Conservation (phyloP, 2,113 vertebrate species). For the Pterocles orientalis region DNA sequence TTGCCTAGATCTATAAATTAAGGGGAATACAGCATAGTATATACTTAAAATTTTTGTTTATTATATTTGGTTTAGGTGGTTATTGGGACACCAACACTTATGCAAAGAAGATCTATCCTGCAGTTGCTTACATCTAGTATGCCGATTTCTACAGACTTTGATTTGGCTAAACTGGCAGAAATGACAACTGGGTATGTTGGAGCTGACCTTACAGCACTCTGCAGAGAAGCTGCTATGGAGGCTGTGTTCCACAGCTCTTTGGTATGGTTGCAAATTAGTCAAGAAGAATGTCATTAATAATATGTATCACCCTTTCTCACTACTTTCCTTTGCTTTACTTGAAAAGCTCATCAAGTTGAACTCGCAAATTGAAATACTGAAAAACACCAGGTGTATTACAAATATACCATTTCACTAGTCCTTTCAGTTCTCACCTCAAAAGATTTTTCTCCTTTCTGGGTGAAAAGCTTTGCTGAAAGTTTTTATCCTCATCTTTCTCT, state of each 20-base stretch:
- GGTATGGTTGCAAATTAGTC: constrained; percentile 71
- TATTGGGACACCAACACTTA: constrained; percentile 86
- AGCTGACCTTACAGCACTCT: constrained; percentile 91
- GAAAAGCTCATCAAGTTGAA: background rate
- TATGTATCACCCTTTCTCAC: background rate
- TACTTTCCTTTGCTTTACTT: background rate
- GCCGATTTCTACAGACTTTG: constrained; percentile 76
- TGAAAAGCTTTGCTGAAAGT: background rate
- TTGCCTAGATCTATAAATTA: background rate
- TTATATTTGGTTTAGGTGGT: constrained; percentile 77
- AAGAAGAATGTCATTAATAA: background rate
- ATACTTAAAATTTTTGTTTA: background rate
- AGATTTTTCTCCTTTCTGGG: background rate
- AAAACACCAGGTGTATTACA: background rate
- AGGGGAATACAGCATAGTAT: background rate
- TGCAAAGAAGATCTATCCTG: constrained; percentile 86
- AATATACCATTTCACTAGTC: rapidly evolving
- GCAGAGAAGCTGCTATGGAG: constrained; percentile 89
- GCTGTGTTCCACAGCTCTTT: constrained; percentile 77
- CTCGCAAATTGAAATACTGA: background rate
- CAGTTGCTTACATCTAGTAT: constrained; percentile 81
- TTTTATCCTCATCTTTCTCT: background rate
- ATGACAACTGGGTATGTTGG: constrained; percentile 90
- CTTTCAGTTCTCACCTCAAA: background rate
- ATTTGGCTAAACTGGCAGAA: constrained; percentile 82